Evolutionary conservation across 2,888 invertebrate species (phyloP), one percentile per base, ranked within the genome.

Genomic region (Yponomeuta evonymella): DNA sequence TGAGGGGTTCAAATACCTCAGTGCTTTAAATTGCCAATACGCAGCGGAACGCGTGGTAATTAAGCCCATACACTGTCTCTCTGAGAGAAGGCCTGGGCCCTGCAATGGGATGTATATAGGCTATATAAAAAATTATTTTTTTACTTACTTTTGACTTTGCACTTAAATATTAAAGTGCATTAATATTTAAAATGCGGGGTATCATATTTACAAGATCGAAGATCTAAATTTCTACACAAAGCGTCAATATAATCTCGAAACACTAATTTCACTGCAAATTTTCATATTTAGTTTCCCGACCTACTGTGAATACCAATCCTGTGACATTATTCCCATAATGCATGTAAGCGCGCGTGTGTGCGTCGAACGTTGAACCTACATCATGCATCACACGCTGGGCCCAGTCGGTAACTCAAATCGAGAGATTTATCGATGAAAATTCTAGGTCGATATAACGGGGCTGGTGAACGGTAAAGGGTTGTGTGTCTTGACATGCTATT

Each of bases 361-460:
- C 51, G 15, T 6, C 51, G 69, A 58, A 74, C 85, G 74, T 81
- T 81, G 87, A 84, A 83, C 89, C 78, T 78, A 73, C 82, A 51
- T 69, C 88, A 87, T 90, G 51, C 51, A 90, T 90, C 87, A 89
- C 90, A 89, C 87, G 77, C 75, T 77, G 78, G 70, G 78, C 70
- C 78, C 75, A 83, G 70, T 73, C 75, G 67, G 67, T 70, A 65
- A 68, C 15, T 68, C 23, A 23, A 30, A 69, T 29, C 69, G 75
- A 78, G 76, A 79, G 77, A 73, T 75, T 76, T 79, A 76, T 80
- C 79, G 78, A 80, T 78, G 77, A 72, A 66, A 64, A 71, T 63
- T 33, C n/a, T 71, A 48, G 65, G 69, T 69, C 69, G 69, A 69
- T 69, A 69, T 69, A 69, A 69, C 69, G 69, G 69, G n/a, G 30